These are phyloP conservation scores for Druon quercuslanigerum DNA, from an alignment of 1,140 invertebrate species.

Conservation along the genomic window DNA sequence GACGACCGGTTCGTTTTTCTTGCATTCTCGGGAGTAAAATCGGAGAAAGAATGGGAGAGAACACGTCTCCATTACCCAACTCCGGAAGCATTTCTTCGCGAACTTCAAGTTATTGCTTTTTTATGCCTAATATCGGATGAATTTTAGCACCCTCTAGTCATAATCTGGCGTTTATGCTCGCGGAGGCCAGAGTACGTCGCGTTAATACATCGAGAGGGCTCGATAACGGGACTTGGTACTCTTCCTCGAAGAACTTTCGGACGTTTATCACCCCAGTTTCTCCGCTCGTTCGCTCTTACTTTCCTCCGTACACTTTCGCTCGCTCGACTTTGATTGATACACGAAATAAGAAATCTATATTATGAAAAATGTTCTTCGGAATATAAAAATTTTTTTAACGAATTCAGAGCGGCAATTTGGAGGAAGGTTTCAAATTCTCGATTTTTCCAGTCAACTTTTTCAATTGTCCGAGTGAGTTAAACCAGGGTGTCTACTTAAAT, in stretches of 20 bases:
- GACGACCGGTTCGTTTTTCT: not conserved
- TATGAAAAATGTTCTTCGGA: too few relatives aligned
- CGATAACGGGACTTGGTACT: conserved; percentile 50
- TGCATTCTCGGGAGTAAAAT: not conserved
- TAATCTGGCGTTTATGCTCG: conserved; percentile 46
- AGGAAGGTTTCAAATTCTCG: too few relatives aligned
- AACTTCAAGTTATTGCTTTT: conserved; percentile 15
- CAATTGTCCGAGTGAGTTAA: too few relatives aligned
- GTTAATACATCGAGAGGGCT: conserved; percentile 53
- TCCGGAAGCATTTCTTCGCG: not conserved
- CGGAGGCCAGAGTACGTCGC: conserved; percentile 36
- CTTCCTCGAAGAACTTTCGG: conserved; percentile 44
- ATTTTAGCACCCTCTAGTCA: conserved; percentile 8
- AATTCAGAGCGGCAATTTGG: too few relatives aligned
- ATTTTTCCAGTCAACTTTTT: too few relatives aligned
- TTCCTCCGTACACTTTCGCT: conserved; percentile 41
- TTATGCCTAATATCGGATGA: conserved; percentile 20
- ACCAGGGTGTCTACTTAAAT: too few relatives aligned
- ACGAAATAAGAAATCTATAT: too few relatives aligned
- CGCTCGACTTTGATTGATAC: conserved; percentile 38
- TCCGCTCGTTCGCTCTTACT: conserved; percentile 39
- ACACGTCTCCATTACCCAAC: not conserved
- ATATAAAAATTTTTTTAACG: too few relatives aligned
- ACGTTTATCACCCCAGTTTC: conserved; percentile 42
- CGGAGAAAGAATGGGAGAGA: not conserved